phyloP scores from a whole-genome alignment of 2,888 invertebrate species.

The Stegophylla sp. region DNA sequence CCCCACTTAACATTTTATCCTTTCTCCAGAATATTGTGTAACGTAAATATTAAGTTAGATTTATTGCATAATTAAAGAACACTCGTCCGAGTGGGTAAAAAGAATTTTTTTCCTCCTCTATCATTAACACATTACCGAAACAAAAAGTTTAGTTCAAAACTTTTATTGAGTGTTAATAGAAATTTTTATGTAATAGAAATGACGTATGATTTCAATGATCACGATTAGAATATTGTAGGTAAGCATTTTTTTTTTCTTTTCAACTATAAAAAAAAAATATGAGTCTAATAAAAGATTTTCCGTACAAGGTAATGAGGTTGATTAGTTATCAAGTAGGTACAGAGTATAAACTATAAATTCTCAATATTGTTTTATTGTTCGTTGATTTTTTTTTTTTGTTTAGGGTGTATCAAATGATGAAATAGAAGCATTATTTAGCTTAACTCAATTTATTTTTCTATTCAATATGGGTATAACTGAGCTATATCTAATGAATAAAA shows the following conservation, averaged over 20 bases:
- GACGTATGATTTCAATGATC: background rate
- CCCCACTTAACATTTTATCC: conserved; percentile 17
- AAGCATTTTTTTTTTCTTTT: background rate
- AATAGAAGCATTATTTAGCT: no score
- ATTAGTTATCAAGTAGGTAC: background rate
- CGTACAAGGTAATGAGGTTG: conserved; percentile 24
- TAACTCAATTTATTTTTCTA: no score
- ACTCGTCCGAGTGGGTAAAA: background rate
- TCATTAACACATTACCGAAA: background rate
- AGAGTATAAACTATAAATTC: background rate
- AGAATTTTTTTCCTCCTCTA: background rate
- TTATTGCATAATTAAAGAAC: conserved; percentile 5
- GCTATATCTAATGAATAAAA: no score
- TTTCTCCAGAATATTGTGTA: background rate
- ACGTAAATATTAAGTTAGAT: conserved; percentile 1
- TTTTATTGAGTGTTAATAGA: no score
- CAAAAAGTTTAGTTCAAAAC: background rate
- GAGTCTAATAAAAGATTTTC: background rate
- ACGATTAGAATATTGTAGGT: background rate
- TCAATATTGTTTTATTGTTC: conserved; percentile 1
- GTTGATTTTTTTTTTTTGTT: background rate
- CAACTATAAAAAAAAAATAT: conserved; percentile 7
- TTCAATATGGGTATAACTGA: no score
- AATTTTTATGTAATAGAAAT: background rate
- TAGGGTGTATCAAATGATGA: background rate